phyloP scores from a whole-genome alignment of 1,140 invertebrate species.

The Scaptomyza hsui region DNA sequence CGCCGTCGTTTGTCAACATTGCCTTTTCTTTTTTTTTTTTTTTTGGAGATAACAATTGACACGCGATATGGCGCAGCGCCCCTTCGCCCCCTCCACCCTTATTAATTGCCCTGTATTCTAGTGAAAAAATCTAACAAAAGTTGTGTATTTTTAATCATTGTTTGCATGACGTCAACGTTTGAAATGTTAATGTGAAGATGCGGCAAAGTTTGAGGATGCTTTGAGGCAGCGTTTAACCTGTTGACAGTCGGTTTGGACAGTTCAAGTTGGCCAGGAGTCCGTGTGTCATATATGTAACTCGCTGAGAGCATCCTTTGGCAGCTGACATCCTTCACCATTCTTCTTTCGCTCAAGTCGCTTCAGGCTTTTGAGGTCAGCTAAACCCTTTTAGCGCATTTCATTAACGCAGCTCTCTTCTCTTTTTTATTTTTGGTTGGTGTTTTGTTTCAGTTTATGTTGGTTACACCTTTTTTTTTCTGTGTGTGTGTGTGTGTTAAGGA shows the following conservation, averaged over 20 bases:
- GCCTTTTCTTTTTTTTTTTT: slow-evolving; percentile 42
- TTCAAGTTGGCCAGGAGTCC: slow-evolving; percentile 15
- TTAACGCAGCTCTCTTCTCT: slow-evolving; percentile 47
- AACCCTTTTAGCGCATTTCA: slow-evolving; percentile 77
- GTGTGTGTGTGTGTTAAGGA: slow-evolving; percentile 17
- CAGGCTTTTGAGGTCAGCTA: slow-evolving; percentile 54
- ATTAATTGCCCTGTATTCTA: background rate
- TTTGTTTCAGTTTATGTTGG: slow-evolving; percentile 1
- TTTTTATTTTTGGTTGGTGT: slow-evolving; percentile 10
- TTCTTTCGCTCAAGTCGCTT: slow-evolving; percentile 2
- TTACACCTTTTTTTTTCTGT: slow-evolving; percentile 44
- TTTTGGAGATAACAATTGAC: slow-evolving; percentile 62
- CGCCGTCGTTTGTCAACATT: slow-evolving; percentile 55
- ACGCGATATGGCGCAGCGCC: slow-evolving; percentile 60
- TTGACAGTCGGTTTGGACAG: slow-evolving; percentile 49
- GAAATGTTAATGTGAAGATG: slow-evolving; percentile 64
- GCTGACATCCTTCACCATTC: background rate
- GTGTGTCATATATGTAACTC: slow-evolving; percentile 56
- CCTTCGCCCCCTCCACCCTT: background rate
- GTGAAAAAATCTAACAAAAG: slow-evolving; percentile 19
- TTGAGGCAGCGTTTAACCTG: slow-evolving; percentile 51
- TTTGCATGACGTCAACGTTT: slow-evolving; percentile 48
- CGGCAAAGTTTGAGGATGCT: background rate
- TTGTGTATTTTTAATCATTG: slow-evolving; percentile 30
- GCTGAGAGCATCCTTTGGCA: background rate